Base-by-base conservation (phyloP, 2,888 invertebrate species). In the Pherbina coryleti region DNA sequence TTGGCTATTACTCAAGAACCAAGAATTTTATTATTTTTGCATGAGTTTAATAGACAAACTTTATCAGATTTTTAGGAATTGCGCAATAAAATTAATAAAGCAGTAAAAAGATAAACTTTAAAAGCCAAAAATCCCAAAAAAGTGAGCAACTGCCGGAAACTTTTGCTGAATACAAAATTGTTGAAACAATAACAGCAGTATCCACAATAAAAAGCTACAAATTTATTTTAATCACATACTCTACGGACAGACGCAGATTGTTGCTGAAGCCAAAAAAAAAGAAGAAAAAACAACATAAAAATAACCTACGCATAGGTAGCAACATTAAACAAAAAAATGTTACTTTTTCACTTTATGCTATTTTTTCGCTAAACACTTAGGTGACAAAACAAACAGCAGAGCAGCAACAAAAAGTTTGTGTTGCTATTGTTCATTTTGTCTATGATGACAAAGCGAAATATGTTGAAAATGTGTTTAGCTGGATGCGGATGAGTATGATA, bases 101-200 rank as follows among this genome's bases (percentile, higher is more conserved):
- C 44, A 44, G 44, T 11, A 44, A 11, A 11, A 44, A 44, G n/a
- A 11, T 44, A 37, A 37, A 37, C 14, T 44, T 44, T 11, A 11
- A 44, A 14, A 44, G 14, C 1, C 1, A 44, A 44, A 44, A 44
- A 44, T 37, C 37, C 44, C 11, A 44, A 44, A 44, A 44, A 44
- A 44, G 44, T 44, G 14, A 44, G 14, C 44, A 44, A 44, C 57
- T 73, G 69, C 72, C 82, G 75, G 76, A 82, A 80, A 78, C 75
- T 81, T 76, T 75, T 77, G 72, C 77, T 75, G 82, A 80, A 77
- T 80, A 79, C 77, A 79, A 78, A 80, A 25, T 74, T 25, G 17
- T 17, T 31, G 51, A 49, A 51, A 53, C 34, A 17, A 28, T 55
- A 71, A 53, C 5, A 55, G 17, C 49, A 19, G 14, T 44, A n/a